Base-by-base conservation (phyloP, 2,888 invertebrate species). In the Dolichopus griseipennis region DNA sequence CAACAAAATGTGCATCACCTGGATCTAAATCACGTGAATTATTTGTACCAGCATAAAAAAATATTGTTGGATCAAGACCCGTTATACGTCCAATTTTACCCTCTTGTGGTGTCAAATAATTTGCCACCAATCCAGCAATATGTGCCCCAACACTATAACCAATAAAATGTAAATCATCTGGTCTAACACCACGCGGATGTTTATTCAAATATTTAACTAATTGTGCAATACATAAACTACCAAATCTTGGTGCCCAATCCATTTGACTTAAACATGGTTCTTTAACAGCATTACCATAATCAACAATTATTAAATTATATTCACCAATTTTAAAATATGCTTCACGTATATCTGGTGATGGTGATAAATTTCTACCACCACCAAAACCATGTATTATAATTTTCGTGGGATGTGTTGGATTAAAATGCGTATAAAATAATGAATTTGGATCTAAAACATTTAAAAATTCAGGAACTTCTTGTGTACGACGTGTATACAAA, bases 381-480 rank as follows among this genome's bases (percentile, higher is more conserved):
- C 93, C 93, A 75, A 96, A 95, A 8, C 95, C 95, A 76, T 95
- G 95, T 21, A 95, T 91, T 65, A 96, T 88, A 27, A 96, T 85
- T 83, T 95, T 95, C 7, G 93, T 92, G 0, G 91, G 89, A 78
- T 91, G 87, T 0, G 84, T 85, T 0, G 88, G 85, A 79, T 94
- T 91, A 79, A 93, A 95, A 73, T 85, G 87, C 0, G 92, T 91
- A 70, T 85, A 84, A 72, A 87, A 87, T 27, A 95, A 80, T 0
- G 92, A 90, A 61, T 89, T 86, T 65, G 85, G 83, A 74, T 89
- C 86, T 33, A 87, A 83, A 0, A 91, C 89, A 76, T 93, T 86
- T 66, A 93, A 75, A 9, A 89, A 81, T 72, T 90, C 88, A 0
- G 92, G 92, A 71, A 86, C 83, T 69, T 88, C 85, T 83, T 92